Evolutionary conservation across 2,113 vertebrate genomes (phyloP).

Genomic region (Alces alces): DNA sequence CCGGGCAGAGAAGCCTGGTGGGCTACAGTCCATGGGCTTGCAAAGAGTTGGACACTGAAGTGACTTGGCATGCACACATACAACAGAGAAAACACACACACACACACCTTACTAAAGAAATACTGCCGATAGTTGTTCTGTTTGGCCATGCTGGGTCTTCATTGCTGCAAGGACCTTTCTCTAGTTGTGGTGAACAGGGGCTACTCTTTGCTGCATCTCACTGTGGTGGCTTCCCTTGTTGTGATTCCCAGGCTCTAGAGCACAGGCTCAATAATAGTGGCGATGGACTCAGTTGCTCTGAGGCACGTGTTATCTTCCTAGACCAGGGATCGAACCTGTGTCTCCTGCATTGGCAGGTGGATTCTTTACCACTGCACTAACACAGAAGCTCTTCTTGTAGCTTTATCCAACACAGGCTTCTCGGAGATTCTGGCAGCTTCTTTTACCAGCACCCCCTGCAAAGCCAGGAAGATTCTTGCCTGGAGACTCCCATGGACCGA

Average conservation of each 20-base stretch:
- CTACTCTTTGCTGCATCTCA: background rate
- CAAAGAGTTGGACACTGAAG: background rate
- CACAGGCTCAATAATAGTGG: background rate
- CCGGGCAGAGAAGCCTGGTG: background rate
- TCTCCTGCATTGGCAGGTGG: background rate
- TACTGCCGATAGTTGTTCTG: background rate
- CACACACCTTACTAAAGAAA: background rate
- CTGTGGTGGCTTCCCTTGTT: background rate
- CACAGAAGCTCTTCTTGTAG: background rate
- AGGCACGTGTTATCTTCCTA: background rate
- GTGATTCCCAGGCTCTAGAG: background rate
- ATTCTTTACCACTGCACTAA: background rate
- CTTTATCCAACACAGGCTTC: background rate
- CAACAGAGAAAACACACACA: background rate
- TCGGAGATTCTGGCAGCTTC: background rate
- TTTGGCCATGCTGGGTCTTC: background rate
- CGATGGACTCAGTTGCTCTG: background rate
- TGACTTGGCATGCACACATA: background rate
- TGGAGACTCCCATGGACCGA: background rate
- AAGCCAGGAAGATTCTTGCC: background rate
- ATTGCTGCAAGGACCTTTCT: background rate
- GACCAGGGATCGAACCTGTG: background rate
- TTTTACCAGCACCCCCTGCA: background rate
- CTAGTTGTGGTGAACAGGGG: background rate
- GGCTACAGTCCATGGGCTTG: background rate